Evolutionary conservation across 1,140 invertebrate species (phyloP), one percentile per base, ranked within the genome.

Genomic region (Magallana ariakensis): DNA sequence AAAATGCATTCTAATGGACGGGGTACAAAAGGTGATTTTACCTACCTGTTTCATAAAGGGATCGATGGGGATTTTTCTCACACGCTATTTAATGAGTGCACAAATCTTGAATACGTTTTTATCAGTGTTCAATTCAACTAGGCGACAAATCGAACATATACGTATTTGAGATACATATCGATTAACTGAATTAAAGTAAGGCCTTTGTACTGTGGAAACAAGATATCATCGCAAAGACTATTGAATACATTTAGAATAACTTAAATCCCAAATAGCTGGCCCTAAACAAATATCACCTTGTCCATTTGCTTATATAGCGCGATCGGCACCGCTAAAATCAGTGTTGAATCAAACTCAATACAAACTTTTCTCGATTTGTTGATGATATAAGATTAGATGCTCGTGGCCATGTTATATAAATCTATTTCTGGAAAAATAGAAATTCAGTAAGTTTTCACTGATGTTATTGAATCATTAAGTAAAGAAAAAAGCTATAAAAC

Each of bases 131-230:
- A 75, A 75, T 33, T 75, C 66, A 75, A 26, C 22, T 75, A 75
- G 22, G 66, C 22, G 66, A 75, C 66, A 75, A 46, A 75, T 75
- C 66, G 66, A 75, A 75, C 26, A 22, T 26, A 75, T 75, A 75
- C 33, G 22, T 46, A 46, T 46, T 46, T 19, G 15, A 75, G 66
- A 75, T 75, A 75, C 66, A 11, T 75, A 26, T 75, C 66, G 66
- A 75, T 75, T 75, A 75, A 75, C 66, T 13, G 66, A 75, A 75
- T 75, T 75, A 75, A 75, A 75, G 10, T 26, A 75, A 75, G 22
- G 66, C 66, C 33, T 75, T 75, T 75, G 15, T 75, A 75, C 22
- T 26, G 22, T 75, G 66, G 66, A 33, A 75, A 75, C 66, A 75
- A 75, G 66, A 75, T 75, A 75, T 75, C 66, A 75, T 75, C 66